Conservation (phyloP, 2,113 vertebrate species). For the Oreocharis arfaki region DNA sequence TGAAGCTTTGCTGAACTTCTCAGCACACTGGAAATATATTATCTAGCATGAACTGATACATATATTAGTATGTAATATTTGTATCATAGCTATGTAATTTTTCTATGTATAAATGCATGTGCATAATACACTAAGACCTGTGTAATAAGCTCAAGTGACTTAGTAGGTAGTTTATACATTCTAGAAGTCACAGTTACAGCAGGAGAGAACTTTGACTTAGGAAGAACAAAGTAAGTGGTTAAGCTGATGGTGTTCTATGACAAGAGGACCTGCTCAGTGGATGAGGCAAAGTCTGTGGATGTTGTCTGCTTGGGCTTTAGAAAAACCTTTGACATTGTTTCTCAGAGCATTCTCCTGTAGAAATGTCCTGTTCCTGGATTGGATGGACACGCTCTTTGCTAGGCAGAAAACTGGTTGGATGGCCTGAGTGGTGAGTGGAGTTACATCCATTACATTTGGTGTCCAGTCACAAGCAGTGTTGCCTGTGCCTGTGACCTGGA, state of each 20-base stretch:
- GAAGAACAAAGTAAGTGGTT: background rate
- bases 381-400: accelerated
- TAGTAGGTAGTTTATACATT: background rate
- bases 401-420: background rate
- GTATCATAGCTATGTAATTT: background rate
- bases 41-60: background rate
- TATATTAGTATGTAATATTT: background rate
- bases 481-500: background rate
- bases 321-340: background rate
- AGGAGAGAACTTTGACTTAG: background rate
- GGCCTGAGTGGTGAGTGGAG: too few species aligned
- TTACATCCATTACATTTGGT: background rate
- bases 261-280: background rate
- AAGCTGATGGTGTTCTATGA: background rate
- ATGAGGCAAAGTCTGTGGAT: background rate
- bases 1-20: background rate
- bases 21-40: background rate
- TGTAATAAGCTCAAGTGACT: background rate
- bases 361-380: background rate
- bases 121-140: background rate
- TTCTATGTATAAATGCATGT: background rate
- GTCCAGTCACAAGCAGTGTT: background rate
- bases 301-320: background rate
- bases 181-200: background rate
- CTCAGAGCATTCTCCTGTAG: too few species aligned